Percentiles rank a stretch among this genome's conserved stretches.
phyloP scores from a whole-genome alignment of 2,113 vertebrate species.

The Gadus chalcogrammus region DNA sequence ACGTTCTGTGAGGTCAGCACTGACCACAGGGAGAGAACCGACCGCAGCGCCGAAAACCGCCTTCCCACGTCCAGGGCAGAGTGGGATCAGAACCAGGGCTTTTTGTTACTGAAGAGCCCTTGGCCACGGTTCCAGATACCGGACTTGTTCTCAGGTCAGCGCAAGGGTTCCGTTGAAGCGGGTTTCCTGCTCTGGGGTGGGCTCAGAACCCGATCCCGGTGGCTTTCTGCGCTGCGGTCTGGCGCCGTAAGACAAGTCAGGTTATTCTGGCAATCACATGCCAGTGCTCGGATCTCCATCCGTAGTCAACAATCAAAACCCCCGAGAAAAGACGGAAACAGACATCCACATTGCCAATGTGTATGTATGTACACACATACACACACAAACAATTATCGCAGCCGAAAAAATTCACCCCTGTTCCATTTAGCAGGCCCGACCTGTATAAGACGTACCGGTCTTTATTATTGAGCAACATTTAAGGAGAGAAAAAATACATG shows the following conservation, averaged over 20 bases:
- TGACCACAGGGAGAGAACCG: constrained; percentile 17
- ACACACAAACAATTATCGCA: not conserved
- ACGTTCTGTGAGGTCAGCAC: constrained; percentile 19
- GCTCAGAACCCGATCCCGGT: constrained; percentile 47
- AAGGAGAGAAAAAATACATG: not conserved
- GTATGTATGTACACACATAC: too few species aligned
- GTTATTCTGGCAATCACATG: constrained; percentile 37
- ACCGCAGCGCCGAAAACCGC: constrained; percentile 26
- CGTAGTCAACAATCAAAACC: constrained; percentile 22
- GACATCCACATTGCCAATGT: not conserved
- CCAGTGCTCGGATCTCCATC: constrained; percentile 32
- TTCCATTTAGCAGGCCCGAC: constrained; percentile 12
- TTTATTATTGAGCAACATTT: constrained; percentile 21
- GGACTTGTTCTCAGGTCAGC: constrained; percentile 37
- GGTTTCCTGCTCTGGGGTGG: constrained; percentile 53
- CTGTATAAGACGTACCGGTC: constrained; percentile 9
- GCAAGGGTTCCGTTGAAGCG: constrained; percentile 37
- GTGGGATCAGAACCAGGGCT: constrained; percentile 27
- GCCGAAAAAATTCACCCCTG: constrained; percentile 5
- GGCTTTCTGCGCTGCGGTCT: constrained; percentile 39
- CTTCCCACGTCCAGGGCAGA: constrained; percentile 22
- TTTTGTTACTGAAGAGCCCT: constrained; percentile 27
- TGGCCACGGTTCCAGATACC: constrained; percentile 30
- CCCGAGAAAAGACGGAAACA: constrained; percentile 7
- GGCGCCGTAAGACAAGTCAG: constrained; percentile 17